A percentile compares a stretch with the other conserved stretches of the same genome.
These are phyloP conservation scores for Channa striata DNA, from an alignment of 2,797 vertebrate genomes.

Conservation along the genomic window DNA sequence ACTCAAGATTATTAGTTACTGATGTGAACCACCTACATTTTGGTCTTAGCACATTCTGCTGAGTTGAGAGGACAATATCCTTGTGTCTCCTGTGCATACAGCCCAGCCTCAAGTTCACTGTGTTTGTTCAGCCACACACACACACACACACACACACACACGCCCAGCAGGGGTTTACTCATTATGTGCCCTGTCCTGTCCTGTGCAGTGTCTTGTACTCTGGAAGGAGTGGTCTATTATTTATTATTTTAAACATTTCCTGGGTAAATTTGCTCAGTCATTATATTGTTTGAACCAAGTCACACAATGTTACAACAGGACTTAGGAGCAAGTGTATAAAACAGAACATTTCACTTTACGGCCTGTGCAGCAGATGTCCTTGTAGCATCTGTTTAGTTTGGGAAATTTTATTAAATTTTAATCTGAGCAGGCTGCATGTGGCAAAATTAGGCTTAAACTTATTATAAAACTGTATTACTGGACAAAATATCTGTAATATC, in stretches of 20 bases:
- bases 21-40: background rate
- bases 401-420: background rate
- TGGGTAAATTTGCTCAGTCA: constrained; percentile 24
- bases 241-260: constrained; percentile 15
- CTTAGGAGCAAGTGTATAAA: constrained; percentile 4
- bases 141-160: constrained; percentile 29
- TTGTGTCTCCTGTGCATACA: constrained; percentile 25
- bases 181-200: constrained; percentile 23
- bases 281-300: background rate
- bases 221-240: constrained; percentile 5
- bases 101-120: background rate
- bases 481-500: too few species aligned
- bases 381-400: background rate
- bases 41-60: background rate
- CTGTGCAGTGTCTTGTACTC: background rate
- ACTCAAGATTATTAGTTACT: background rate
- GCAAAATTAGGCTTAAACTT: too few species aligned
- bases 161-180: constrained; percentile 32
- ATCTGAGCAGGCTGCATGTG: too few species aligned
- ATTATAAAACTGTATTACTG: too few species aligned
- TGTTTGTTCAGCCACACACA: constrained; percentile 16
- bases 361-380: background rate
- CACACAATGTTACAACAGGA: background rate
- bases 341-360: constrained; percentile 10
- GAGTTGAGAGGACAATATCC: constrained; percentile 18